Conservation (phyloP, 2,113 vertebrate species). For the Otolemur garnettii region DNA sequence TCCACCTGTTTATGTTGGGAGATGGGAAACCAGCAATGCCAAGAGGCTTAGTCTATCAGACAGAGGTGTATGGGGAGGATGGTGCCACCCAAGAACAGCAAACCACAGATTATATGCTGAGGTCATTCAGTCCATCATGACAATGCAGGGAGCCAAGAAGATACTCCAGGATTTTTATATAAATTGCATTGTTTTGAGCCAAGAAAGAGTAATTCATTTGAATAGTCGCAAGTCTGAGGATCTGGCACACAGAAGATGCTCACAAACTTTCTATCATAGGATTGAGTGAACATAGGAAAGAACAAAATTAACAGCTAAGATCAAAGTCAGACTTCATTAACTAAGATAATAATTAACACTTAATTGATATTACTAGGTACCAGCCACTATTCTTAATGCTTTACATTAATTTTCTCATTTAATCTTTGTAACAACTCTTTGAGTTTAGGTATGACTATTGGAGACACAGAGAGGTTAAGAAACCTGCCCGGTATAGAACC, state of each 20-base stretch:
- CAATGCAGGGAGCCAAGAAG: not conserved
- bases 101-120: not conserved
- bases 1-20: not conserved
- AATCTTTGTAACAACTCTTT: not conserved
- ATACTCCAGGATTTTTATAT: not conserved
- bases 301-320: not conserved
- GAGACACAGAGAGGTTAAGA: not conserved
- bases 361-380: not conserved
- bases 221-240: not conserved
- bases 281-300: not conserved
- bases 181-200: not conserved
- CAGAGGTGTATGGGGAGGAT: not conserved
- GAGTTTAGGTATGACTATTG: not conserved
- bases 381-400: not conserved
- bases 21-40: not conserved
- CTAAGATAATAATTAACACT: not conserved
- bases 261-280: not conserved
- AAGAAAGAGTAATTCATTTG: not conserved
- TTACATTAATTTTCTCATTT: conserved; percentile 40
- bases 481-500: not conserved
- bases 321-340: not conserved
- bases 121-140: not conserved
- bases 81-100: not conserved
- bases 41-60: not conserved
- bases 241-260: not conserved